phyloP scores from a whole-genome alignment of 2,797 vertebrate species.

The Lophotriccus pileatus region DNA sequence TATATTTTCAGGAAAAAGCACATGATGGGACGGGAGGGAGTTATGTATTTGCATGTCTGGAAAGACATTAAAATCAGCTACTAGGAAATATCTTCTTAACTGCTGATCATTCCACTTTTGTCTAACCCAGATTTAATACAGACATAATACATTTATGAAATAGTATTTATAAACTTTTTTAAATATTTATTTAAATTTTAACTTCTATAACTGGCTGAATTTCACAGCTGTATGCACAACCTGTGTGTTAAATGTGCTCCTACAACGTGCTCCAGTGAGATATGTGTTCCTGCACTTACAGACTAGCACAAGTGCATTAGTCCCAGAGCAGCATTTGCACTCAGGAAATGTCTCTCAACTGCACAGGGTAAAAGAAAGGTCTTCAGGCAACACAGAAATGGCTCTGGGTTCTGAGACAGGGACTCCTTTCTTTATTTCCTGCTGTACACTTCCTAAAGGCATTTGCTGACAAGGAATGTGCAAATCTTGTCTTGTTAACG shows the following conservation, averaged over 20 bases:
- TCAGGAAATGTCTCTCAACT: slow-evolving; percentile 74
- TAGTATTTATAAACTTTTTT: neutral
- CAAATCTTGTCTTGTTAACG: slow-evolving; percentile 31
- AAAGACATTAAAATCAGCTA: neutral
- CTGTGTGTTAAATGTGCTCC: neutral
- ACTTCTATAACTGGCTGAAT: neutral
- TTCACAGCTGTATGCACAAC: neutral
- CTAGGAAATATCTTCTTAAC: neutral
- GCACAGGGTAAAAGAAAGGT: slow-evolving; percentile 33
- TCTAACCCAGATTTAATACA: neutral
- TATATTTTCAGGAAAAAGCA: neutral
- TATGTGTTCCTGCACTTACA: slow-evolving; percentile 25
- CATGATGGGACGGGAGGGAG: neutral
- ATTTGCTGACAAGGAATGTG: slow-evolving; percentile 67
- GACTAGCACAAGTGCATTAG: slow-evolving; percentile 58
- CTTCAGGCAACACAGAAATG: slow-evolving; percentile 63
- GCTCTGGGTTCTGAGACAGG: slow-evolving; percentile 67
- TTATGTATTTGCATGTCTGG: neutral
- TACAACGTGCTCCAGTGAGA: neutral
- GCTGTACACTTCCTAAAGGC: slow-evolving; percentile 34
- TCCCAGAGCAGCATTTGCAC: slow-evolving; percentile 22
- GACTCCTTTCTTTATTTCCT: slow-evolving; percentile 46
- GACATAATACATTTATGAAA: neutral
- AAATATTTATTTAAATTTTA: neutral
- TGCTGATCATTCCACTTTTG: neutral